These are phyloP conservation scores for Malacosoma neustria DNA, from an alignment of 2,888 invertebrate species.

Conservation along the genomic window DNA sequence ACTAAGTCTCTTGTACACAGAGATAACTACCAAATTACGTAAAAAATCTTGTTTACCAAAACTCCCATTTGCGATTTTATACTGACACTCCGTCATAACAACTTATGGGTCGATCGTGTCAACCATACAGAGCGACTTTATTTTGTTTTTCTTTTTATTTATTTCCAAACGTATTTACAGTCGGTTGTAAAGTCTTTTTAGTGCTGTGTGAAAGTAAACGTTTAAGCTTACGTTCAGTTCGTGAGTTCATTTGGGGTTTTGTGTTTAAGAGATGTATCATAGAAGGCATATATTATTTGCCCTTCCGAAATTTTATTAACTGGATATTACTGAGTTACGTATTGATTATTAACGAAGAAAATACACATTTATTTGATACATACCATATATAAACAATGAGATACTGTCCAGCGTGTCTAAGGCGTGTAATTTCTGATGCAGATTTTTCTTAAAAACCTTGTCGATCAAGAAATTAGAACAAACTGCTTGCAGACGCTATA, in stretches of 20 bases:
- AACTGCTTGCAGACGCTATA: too few relatives aligned
- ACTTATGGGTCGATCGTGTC: neutral
- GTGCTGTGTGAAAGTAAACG: neutral
- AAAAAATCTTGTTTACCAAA: neutral
- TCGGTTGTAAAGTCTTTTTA: constrained; percentile 2
- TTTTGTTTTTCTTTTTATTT: constrained; percentile 2
- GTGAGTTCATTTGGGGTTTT: neutral
- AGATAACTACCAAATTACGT: neutral
- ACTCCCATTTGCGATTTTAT: neutral
- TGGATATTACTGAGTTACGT: too few relatives aligned
- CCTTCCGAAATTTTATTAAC: too few relatives aligned
- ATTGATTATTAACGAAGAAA: too few relatives aligned
- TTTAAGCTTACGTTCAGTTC: neutral
- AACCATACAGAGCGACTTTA: neutral
- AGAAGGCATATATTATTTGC: neutral
- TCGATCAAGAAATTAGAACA: too few relatives aligned
- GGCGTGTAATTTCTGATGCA: too few relatives aligned
- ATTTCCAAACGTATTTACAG: constrained; percentile 6
- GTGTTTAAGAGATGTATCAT: neutral
- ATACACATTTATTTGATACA: too few relatives aligned
- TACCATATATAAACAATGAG: too few relatives aligned
- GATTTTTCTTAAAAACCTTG: too few relatives aligned
- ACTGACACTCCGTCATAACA: constrained; percentile 2
- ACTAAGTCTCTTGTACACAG: too few relatives aligned
- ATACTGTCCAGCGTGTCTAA: too few relatives aligned